Percentiles rank a stretch among this genome's conserved stretches.
These are phyloP conservation scores for Drosophila fulvimacula DNA, from an alignment of 2,888 invertebrate genomes.

Conservation along the genomic window DNA sequence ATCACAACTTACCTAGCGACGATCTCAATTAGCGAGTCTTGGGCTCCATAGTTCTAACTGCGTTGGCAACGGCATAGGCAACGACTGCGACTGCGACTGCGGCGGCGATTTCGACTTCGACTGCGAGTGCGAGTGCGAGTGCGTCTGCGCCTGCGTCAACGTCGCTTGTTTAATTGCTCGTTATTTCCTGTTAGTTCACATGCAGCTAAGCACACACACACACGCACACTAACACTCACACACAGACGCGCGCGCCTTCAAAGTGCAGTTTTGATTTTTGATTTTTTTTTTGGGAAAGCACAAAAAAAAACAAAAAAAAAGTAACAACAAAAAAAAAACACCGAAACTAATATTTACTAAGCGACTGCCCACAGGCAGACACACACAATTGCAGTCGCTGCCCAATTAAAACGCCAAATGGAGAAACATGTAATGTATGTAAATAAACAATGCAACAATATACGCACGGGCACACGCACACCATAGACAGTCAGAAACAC, in stretches of 20 bases:
- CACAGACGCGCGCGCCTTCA: conserved; percentile 27
- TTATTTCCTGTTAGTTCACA: conserved; percentile 73
- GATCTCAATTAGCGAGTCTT: conserved; percentile 75
- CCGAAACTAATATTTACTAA: conserved; percentile 50
- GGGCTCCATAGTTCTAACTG: conserved; percentile 70
- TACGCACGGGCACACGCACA: conserved; percentile 15
- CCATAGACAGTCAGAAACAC: conserved; percentile 7
- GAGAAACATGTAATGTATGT: conserved; percentile 58
- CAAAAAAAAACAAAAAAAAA: conserved; percentile 41
- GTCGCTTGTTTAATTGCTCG: conserved; percentile 68
- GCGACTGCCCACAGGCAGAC: conserved; percentile 36
- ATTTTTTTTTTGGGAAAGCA: conserved; percentile 47
- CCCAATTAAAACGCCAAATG: conserved; percentile 65
- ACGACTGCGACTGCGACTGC: conserved; percentile 6
- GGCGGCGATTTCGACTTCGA: too few species aligned
- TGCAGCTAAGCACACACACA: conserved; percentile 45
- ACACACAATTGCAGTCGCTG: conserved; percentile 57
- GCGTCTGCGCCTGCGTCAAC: conserved; percentile 27
- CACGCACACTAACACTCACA: conserved; percentile 15
- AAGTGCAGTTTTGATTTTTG: conserved; percentile 38
- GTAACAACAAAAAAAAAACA: conserved; percentile 24
- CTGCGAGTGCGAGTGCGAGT: conserved; percentile 15
- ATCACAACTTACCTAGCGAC: conserved; percentile 71
- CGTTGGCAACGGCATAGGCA: conserved; percentile 17
- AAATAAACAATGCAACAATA: conserved; percentile 64